Conservation (phyloP, 2,888 invertebrate species). For the Callinectes sapidus region DNA sequence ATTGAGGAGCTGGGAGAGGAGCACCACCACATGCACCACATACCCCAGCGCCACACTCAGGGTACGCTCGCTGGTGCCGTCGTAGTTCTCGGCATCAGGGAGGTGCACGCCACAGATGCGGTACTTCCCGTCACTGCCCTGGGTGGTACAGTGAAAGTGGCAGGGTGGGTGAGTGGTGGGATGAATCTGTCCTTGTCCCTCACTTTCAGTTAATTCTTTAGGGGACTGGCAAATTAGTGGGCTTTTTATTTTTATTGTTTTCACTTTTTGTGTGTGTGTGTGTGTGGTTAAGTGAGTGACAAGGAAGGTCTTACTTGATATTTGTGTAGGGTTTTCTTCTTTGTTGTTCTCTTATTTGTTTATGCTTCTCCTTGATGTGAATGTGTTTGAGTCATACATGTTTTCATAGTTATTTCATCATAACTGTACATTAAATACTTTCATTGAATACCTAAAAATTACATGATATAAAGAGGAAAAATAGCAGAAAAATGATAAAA, state of each 20-base stretch:
- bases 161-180: not conserved
- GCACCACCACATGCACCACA: conserved; percentile 68
- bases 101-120: conserved; percentile 61
- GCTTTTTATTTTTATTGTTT: no score
- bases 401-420: no score
- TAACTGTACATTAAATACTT: no score
- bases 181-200: no score
- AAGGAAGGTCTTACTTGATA: not conserved
- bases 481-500: not conserved
- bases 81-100: conserved; percentile 68
- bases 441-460: no score
- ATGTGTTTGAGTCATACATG: no score
- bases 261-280: not conserved
- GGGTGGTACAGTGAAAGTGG: not conserved
- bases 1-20: conserved; percentile 68
- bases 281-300: not conserved
- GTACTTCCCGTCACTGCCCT: conserved; percentile 56
- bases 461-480: not conserved
- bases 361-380: no score
- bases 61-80: conserved; percentile 43
- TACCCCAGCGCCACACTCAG: conserved; percentile 69
- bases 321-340: not conserved
- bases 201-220: no score
- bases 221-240: not conserved
- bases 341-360: not conserved